Conservation (phyloP, 2,113 vertebrate species). For the Chiloscyllium plagiosum region DNA sequence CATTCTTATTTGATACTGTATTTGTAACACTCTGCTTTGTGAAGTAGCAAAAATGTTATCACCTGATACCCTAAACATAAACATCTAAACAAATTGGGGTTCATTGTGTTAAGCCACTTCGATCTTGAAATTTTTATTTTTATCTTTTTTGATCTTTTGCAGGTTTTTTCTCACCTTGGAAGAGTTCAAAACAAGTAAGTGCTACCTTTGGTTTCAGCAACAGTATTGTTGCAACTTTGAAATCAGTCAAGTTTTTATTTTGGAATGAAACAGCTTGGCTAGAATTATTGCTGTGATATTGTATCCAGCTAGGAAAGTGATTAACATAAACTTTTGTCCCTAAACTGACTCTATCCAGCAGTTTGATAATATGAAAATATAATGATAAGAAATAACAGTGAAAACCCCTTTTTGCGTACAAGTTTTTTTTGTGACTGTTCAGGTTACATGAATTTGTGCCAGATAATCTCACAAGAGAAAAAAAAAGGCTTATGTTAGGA, state of each 20-base stretch:
- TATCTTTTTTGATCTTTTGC: conserved; percentile 70
- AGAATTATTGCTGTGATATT: background rate
- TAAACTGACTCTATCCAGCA: too few relatives aligned
- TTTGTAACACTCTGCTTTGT: background rate
- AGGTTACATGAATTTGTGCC: too few relatives aligned
- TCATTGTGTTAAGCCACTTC: background rate
- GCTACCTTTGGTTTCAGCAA: conserved; percentile 48
- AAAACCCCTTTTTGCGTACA: too few relatives aligned
- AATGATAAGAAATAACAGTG: too few relatives aligned
- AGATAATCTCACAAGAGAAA: too few relatives aligned
- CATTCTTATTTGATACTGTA: background rate
- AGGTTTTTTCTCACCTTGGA: conserved; percentile 99
- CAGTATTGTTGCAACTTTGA: background rate
- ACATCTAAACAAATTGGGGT: too few relatives aligned
- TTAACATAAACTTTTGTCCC: background rate
- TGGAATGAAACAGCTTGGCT: background rate
- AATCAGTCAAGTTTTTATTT: background rate
- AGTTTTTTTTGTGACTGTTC: too few relatives aligned
- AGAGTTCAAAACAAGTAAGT: conserved; percentile 96
- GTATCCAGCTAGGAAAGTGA: background rate
- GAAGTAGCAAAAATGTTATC: background rate
- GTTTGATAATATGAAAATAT: too few relatives aligned
- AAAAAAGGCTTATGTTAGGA: too few relatives aligned
- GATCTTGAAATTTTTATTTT: background rate
- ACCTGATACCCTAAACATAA: background rate